A percentile compares a stretch with the other conserved stretches of the same genome.
Conservation (phyloP, 2,113 vertebrate species). For the Seriola rivoliana region DNA sequence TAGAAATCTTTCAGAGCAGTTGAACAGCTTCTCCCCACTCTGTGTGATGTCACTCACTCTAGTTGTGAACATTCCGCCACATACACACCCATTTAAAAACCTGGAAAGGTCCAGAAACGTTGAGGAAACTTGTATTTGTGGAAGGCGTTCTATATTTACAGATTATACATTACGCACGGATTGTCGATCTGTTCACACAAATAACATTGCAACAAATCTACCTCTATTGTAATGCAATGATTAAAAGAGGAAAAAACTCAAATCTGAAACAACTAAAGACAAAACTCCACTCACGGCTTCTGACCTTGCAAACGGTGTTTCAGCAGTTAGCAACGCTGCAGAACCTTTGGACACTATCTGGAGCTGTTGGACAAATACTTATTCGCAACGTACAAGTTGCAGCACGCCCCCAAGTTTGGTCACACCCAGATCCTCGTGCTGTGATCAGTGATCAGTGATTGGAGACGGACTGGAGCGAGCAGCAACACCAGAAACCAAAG, state of each 20-base stretch:
- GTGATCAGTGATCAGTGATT: background rate
- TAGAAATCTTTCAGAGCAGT: too few relatives aligned
- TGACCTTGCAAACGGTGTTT: background rate
- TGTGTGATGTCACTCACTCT: too few relatives aligned
- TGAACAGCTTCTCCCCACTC: too few relatives aligned
- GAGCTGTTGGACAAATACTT: background rate
- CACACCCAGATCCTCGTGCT: background rate
- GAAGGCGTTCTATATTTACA: too few relatives aligned
- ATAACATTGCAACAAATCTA: too few relatives aligned
- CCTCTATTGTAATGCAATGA: background rate
- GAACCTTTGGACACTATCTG: constrained; percentile 23
- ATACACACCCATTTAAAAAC: too few relatives aligned
- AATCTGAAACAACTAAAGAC: background rate
- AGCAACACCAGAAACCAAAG: too few relatives aligned
- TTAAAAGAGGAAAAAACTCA: background rate
- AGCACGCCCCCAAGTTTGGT: background rate
- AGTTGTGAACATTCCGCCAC: too few relatives aligned
- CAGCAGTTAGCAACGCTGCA: accelerated
- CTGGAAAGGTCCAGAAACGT: too few relatives aligned
- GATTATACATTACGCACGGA: too few relatives aligned
- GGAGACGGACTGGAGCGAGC: background rate
- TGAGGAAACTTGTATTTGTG: too few relatives aligned
- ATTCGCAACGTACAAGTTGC: background rate
- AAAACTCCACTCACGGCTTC: background rate
- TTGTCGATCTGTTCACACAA: too few relatives aligned